These are phyloP conservation scores for Drosophila niveifrons DNA, from an alignment of 2,888 invertebrate species.

Conservation along the genomic window DNA sequence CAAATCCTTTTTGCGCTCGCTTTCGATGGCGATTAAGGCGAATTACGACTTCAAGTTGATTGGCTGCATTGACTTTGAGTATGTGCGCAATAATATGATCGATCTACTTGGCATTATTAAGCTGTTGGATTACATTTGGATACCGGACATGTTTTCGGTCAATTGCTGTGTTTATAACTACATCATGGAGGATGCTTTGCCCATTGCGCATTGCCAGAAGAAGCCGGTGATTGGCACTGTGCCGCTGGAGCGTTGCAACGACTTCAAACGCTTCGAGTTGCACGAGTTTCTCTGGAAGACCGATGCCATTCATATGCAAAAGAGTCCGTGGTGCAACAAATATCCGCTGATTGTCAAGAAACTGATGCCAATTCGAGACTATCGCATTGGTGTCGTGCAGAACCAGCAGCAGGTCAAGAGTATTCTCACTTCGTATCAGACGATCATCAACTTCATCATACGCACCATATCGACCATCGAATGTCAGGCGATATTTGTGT, in stretches of 20 bases:
- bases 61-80: conserved; percentile 78
- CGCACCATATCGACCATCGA: conserved; percentile 82
- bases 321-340: conserved; percentile 82
- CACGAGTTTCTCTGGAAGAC: conserved; percentile 80
- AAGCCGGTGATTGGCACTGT: conserved; percentile 83
- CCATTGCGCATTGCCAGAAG: conserved; percentile 72
- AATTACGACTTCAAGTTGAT: conserved; percentile 69
- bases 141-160: conserved; percentile 78
- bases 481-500: conserved; percentile 82
- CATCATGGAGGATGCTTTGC: conserved; percentile 76
- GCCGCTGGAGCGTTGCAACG: conserved; percentile 82
- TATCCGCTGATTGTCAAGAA: conserved; percentile 84
- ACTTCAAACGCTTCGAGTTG: conserved; percentile 82
- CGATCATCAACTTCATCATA: conserved; percentile 82
- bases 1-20: conserved; percentile 65
- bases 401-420: conserved; percentile 65
- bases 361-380: conserved; percentile 79
- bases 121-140: conserved; percentile 80
- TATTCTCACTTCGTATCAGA: conserved; percentile 70
- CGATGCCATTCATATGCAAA: conserved; percentile 83
- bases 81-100: conserved; percentile 74
- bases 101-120: conserved; percentile 81
- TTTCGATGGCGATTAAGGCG: conserved; percentile 56
- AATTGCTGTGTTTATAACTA: conserved; percentile 63
- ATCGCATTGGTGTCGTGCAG: conserved; percentile 68